Evolutionary conservation across 2,113 vertebrate species (phyloP).

Genomic region (Hiodon tergisus): DNA sequence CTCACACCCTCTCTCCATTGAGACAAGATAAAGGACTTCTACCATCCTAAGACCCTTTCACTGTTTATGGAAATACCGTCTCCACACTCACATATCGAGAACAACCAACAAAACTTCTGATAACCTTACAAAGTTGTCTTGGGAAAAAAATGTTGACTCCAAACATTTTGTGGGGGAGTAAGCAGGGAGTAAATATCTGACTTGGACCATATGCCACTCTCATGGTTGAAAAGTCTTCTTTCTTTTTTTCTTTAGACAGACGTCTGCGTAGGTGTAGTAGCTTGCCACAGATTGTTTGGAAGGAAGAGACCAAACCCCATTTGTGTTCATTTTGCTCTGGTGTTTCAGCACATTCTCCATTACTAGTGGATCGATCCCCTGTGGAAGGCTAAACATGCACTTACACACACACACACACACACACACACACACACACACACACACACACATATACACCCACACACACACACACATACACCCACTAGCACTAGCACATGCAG

Average conservation of each 20-base stretch:
- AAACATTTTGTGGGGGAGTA: constrained; percentile 16
- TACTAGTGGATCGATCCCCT: too few species aligned
- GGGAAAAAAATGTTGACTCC: constrained; percentile 30
- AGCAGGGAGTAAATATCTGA: background rate
- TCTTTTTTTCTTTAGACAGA: background rate
- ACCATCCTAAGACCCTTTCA: background rate
- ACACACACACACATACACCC: constrained; percentile 15
- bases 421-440: constrained; percentile 17
- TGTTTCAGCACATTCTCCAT: too few species aligned
- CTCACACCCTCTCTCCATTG: background rate
- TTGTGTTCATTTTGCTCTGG: background rate
- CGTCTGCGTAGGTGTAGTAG: constrained; percentile 6
- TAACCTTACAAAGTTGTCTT: too few species aligned
- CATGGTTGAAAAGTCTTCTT: background rate
- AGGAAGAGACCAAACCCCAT: background rate
- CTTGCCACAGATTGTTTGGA: background rate
- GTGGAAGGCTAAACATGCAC: background rate
- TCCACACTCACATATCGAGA: background rate
- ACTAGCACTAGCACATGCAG: background rate
- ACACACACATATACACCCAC: constrained; percentile 7
- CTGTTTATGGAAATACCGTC: background rate
- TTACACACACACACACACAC: constrained; percentile 11
- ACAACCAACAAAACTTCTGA: too few species aligned
- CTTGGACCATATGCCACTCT: constrained; percentile 10
- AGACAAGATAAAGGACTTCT: background rate